Base-by-base conservation (phyloP, 2,888 invertebrate genomes). In the Geophilus truncorum region DNA sequence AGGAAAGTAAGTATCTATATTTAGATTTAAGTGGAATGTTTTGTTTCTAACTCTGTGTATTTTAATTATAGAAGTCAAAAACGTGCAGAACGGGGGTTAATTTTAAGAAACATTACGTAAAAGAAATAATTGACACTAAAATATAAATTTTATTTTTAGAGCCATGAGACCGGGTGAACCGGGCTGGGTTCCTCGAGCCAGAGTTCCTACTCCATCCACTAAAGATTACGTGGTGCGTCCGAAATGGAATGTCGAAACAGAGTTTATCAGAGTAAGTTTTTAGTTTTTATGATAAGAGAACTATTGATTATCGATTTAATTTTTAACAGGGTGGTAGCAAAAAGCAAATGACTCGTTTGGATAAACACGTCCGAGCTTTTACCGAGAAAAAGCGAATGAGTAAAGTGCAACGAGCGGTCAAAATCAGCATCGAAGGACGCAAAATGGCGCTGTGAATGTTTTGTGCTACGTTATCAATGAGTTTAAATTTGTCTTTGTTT, bases 221-320 rank as follows among this genome's bases (percentile, higher is more conserved):
- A 98, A 96, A 89, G 98, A 98, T 88, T 99, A 99, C 88, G 94
- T 98, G 79, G 92, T 94, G 84, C 90, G 99, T 78, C 98, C 99
- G 15, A 94, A 94, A 87, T 96, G 95, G 91, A 93, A 93, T 83
- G 91, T 92, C 82, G 97, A 97, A 85, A 91, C 93, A 76, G 96
- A 96, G 88, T 93, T 96, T 34, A 75, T 34, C 18, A 83, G 82
- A 81, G 84, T 84, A 76, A 81, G 83, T 62, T 62, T 9, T 21
- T 57, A 3, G 28, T 40, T 51, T 57, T 57, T 80, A 25, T 36
- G 78, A 81, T 77, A 62, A 81, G 3, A 21, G 36, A 80, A 15
- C 25, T n/a, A 7, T 21, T 80, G 30, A 25, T 79, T 25, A 77
- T 81, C n/a, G n/a, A n/a, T 28, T 62, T 62, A 82, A 81, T 28